Evolutionary conservation across 92 coral and sea anemone genomes (phyloP).

Genomic region (Epizoanthus fatuus): DNA sequence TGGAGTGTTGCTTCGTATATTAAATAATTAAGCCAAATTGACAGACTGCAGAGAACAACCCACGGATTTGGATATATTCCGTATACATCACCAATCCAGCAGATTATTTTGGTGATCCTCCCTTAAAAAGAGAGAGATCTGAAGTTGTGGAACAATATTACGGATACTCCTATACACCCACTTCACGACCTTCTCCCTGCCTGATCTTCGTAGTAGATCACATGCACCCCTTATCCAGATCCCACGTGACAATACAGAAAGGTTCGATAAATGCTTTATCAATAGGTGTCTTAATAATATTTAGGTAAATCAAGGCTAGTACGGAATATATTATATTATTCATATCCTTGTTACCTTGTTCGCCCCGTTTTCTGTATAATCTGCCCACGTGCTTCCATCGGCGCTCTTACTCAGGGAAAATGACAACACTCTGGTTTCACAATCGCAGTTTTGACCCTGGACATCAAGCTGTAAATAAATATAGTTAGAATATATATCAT

Average conservation of each 20-base stretch:
- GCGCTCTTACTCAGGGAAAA: conserved; percentile 57
- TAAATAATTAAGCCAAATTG: background rate
- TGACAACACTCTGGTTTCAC: conserved; percentile 52
- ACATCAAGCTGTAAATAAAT: conserved; percentile 37
- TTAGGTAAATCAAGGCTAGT: too few species aligned
- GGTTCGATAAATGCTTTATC: background rate
- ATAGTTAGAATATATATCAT: too few species aligned
- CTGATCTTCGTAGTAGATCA: background rate
- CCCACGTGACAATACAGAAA: background rate
- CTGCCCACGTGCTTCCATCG: conserved; percentile 55
- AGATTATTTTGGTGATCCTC: background rate
- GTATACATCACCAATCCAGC: background rate
- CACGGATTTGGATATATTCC: background rate
- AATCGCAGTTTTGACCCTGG: conserved; percentile 60
- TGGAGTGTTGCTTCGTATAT: background rate
- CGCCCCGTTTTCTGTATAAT: conserved; percentile 56
- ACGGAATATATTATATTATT: too few species aligned
- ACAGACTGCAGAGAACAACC: background rate
- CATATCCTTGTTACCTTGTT: conserved; percentile 45
- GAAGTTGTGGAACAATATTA: background rate
- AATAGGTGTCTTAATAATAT: background rate
- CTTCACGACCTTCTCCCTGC: background rate
- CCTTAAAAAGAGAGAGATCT: background rate
- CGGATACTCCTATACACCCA: background rate
- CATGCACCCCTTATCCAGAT: too few species aligned